Base-by-base conservation (phyloP, 1,140 invertebrate genomes). In the Drosophila truncata region DNA sequence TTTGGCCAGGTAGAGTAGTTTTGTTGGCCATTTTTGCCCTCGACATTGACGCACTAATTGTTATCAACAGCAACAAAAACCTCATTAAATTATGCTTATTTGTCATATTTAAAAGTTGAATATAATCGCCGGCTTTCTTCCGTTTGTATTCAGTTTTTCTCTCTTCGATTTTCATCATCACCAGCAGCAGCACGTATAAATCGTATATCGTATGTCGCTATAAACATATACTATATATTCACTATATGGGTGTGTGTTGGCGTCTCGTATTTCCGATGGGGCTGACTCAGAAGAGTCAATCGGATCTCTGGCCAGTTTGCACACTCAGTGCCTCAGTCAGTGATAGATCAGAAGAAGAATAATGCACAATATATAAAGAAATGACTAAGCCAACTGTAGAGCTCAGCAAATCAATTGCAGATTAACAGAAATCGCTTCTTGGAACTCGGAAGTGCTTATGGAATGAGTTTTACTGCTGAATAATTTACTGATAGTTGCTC, bases 11-110 rank as follows among this genome's bases (percentile, higher is more conserved):
- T 11, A 16, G 20, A 16, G 27, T 47, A 47, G 33, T 58, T 35
- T 54, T 73, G 23, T 31, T 31, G 59, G 33, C 25, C 50, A 20
- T 31, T 64, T 64, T 62, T 54, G 76, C 76, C 76, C 80, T 80
- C 76, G 81, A 84, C 80, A 84, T 85, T 85, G 78, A 55, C 27
- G 82, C 78, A 73, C 78, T 85, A 85, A 85, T 85, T 85, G 82
- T 81, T 72, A 42, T 65, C 54, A 58, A 39, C 46, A 64, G 39
- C 46, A 54, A 60, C 29, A 31, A 44, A 44, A 59, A 41, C 37
- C 50, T 52, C 59, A 73, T 80, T 81, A 78, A 85, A 65, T 74
- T 81, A 81, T 81, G 82, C 82, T 85, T 81, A 81, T 71, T 59
- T 66, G 65, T 72, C 78, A 78, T 59, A 85, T 69, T 85, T 69